Conservation (phyloP, 1,140 invertebrate genomes). For the Brachionus calyciflorus region DNA sequence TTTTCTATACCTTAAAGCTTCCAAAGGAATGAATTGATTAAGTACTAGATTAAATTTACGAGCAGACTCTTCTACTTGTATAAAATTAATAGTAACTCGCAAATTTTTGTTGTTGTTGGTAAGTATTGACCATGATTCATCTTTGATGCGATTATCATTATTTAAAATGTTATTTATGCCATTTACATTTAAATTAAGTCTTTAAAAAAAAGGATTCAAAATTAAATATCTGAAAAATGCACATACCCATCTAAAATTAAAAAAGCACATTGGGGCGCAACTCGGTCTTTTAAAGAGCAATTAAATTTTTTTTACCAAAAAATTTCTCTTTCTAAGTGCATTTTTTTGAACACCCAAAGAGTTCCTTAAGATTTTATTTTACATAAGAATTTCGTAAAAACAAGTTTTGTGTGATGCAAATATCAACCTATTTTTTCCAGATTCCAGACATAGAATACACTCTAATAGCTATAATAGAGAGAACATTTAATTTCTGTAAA, state of each 20-base stretch:
- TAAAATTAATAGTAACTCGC: constrained; percentile 39
- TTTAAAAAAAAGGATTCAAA: neutral
- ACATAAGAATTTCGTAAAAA: too few species aligned
- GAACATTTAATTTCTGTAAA: too few species aligned
- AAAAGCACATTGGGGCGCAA: too few species aligned
- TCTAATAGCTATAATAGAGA: too few species aligned
- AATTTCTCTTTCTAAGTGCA: too few species aligned
- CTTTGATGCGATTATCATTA: neutral
- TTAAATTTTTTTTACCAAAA: too few species aligned
- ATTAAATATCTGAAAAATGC: neutral
- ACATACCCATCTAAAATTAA: too few species aligned
- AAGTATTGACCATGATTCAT: constrained; percentile 40
- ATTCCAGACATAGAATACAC: too few species aligned
- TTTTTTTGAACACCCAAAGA: neutral
- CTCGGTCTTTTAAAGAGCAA: too few species aligned
- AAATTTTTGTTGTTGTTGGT: constrained; percentile 2
- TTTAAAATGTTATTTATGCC: constrained; percentile 14
- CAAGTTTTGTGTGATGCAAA: too few species aligned
- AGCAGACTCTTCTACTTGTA: neutral
- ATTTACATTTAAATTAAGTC: constrained; percentile 21
- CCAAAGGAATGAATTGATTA: neutral
- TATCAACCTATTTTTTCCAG: too few species aligned
- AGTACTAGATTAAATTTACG: neutral
- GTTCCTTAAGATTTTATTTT: neutral
- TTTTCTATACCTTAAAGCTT: constrained; percentile 1